Conservation (phyloP, 2,888 invertebrate genomes). For the Lypha dubia region DNA sequence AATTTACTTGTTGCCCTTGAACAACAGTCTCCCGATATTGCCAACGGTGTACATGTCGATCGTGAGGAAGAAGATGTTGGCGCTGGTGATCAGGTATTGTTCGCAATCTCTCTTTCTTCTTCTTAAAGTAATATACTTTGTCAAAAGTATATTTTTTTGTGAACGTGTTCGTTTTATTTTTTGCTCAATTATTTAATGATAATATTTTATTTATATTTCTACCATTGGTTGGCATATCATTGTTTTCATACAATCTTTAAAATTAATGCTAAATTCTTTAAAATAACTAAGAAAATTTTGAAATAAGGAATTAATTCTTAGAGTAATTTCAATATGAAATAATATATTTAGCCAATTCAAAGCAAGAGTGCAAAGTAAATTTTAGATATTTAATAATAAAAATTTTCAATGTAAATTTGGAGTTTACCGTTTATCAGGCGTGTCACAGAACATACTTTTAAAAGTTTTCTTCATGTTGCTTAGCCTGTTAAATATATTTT, state of each 20-base stretch:
- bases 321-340: background rate
- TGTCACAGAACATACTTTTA: no score
- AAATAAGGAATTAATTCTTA: background rate
- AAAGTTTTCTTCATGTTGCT: no score
- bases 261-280: slow-evolving; percentile 53
- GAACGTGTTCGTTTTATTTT: slow-evolving; percentile 72
- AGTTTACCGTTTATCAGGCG: no score
- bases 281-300: slow-evolving; percentile 20
- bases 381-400: background rate
- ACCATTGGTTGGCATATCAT: slow-evolving; percentile 71
- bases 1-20: slow-evolving; percentile 99
- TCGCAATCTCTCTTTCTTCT: slow-evolving; percentile 49
- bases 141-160: slow-evolving; percentile 38
- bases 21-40: slow-evolving; percentile 97
- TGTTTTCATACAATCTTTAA: slow-evolving; percentile 44
- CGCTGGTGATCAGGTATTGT: slow-evolving; percentile 97
- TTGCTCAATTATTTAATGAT: slow-evolving; percentile 74
- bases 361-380: background rate
- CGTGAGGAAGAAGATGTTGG: slow-evolving; percentile 95
- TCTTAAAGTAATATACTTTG: slow-evolving; percentile 37
- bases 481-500: no score
- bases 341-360: background rate
- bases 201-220: slow-evolving; percentile 64
- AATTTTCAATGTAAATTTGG: background rate
- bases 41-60: slow-evolving; percentile 95